Conservation (phyloP, 2,113 vertebrate species). For the Bufo bufo region DNA sequence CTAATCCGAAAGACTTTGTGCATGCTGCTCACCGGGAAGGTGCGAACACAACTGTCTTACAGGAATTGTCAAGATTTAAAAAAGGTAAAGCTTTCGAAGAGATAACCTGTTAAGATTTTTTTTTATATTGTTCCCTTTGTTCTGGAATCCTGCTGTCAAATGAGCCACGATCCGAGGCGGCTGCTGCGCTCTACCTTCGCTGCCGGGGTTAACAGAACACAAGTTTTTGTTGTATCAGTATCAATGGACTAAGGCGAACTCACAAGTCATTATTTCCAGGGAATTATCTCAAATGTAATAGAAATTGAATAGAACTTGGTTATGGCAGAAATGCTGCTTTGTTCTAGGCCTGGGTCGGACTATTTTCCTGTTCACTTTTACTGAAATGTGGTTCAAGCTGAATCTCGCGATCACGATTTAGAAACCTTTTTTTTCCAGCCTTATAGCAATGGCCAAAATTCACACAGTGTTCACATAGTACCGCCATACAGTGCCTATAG, state of each 20-base stretch:
- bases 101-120: slow-evolving; percentile 7
- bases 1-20: slow-evolving; percentile 58
- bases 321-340: no score
- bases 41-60: slow-evolving; percentile 42
- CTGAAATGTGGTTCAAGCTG: no score
- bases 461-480: background rate
- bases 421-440: no score
- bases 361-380: no score
- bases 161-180: background rate
- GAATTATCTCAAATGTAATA: background rate
- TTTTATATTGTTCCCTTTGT: slow-evolving; percentile 22
- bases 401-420: no score
- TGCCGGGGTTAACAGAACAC: background rate
- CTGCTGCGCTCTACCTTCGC: background rate
- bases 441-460: no score
- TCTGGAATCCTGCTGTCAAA: slow-evolving; percentile 23
- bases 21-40: slow-evolving; percentile 42
- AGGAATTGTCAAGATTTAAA: slow-evolving; percentile 39
- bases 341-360: background rate
- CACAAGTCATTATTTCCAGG: background rate
- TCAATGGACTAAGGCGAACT: background rate
- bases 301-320: background rate
- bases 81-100: slow-evolving; percentile 62
- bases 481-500: background rate
- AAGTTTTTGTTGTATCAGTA: background rate